A percentile compares a stretch with the other conserved stretches of the same genome.
Evolutionary conservation across 2,113 vertebrate genomes (phyloP).

Genomic region (Sturnus vulgaris): DNA sequence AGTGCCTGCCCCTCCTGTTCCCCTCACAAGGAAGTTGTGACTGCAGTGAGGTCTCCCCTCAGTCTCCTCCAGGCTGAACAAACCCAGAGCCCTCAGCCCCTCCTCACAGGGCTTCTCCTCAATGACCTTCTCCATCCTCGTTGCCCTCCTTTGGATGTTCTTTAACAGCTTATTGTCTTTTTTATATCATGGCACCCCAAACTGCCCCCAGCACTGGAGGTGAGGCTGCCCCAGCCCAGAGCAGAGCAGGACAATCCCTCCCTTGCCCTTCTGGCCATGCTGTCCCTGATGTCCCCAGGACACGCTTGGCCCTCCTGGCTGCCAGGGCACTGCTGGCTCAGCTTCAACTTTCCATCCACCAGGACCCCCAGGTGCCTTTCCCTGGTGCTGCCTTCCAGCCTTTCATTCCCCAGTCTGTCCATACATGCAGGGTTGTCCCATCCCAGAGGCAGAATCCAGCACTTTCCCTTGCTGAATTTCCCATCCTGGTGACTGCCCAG

Average conservation of each 20-base stretch:
- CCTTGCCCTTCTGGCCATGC: fast-evolving
- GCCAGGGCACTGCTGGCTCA: neutral
- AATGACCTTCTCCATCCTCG: fast-evolving
- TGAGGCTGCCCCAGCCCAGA: fast-evolving
- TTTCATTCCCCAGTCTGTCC: neutral
- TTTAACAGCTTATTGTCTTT: fast-evolving
- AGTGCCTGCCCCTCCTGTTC: neutral
- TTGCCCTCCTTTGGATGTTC: fast-evolving
- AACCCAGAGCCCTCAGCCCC: fast-evolving
- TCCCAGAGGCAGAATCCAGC: neutral
- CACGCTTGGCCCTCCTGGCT: neutral
- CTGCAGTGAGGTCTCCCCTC: neutral
- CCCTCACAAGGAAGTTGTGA: fast-evolving
- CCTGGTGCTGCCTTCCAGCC: neutral
- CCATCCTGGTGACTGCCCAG: neutral
- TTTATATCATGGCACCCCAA: fast-evolving
- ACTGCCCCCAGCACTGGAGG: fast-evolving
- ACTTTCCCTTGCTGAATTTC: neutral
- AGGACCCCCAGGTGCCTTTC: neutral
- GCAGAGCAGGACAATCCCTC: neutral
- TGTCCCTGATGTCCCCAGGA: neutral
- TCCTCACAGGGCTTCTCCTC: fast-evolving
- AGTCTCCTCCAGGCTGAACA: neutral
- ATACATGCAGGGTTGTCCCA: neutral
- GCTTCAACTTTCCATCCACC: neutral